Percentiles rank a stretch among this genome's conserved stretches.
Conservation (phyloP, 1,140 invertebrate species). For the Drosophila trapezifrons region DNA sequence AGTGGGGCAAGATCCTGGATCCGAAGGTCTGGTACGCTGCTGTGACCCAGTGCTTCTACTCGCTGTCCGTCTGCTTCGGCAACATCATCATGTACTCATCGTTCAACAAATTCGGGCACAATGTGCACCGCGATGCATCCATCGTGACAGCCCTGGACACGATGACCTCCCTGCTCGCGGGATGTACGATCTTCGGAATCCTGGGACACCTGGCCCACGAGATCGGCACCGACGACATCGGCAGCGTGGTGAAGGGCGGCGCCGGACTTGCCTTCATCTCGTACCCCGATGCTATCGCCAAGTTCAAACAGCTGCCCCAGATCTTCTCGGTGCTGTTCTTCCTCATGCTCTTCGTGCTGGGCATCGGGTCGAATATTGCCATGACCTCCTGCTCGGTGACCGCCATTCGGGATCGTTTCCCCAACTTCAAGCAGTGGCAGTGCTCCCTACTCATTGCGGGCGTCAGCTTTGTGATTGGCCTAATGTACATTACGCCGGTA, state of each 20-base stretch:
- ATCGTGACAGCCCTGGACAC: constrained; percentile 91
- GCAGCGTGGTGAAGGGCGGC: constrained; percentile 87
- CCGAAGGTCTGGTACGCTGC: constrained; percentile 92
- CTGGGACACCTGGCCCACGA: constrained; percentile 90
- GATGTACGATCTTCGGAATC: constrained; percentile 94
- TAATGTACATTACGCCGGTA: constrained; percentile 91
- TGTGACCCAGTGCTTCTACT: constrained; percentile 94
- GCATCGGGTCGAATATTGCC: constrained; percentile 90
- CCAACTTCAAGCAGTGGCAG: constrained; percentile 86
- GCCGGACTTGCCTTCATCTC: constrained; percentile 93
- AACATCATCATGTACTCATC: constrained; percentile 93
- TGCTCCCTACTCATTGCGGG: constrained; percentile 86
- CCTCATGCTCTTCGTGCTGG: constrained; percentile 93
- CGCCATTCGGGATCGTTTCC: constrained; percentile 89
- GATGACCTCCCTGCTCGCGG: constrained; percentile 92
- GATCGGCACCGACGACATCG: constrained; percentile 86
- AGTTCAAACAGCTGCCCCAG: constrained; percentile 91
- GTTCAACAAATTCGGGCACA: constrained; percentile 92
- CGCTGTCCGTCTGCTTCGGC: constrained; percentile 92
- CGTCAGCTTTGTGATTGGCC: constrained; percentile 88
- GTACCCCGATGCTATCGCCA: constrained; percentile 95
- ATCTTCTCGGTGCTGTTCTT: constrained; percentile 96
- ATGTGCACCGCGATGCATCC: constrained; percentile 91
- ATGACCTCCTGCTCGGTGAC: constrained; percentile 88
- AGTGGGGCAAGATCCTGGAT: constrained; percentile 89